phyloP scores from a whole-genome alignment of 2,797 vertebrate genomes.

The Acanthopagrus latus region DNA sequence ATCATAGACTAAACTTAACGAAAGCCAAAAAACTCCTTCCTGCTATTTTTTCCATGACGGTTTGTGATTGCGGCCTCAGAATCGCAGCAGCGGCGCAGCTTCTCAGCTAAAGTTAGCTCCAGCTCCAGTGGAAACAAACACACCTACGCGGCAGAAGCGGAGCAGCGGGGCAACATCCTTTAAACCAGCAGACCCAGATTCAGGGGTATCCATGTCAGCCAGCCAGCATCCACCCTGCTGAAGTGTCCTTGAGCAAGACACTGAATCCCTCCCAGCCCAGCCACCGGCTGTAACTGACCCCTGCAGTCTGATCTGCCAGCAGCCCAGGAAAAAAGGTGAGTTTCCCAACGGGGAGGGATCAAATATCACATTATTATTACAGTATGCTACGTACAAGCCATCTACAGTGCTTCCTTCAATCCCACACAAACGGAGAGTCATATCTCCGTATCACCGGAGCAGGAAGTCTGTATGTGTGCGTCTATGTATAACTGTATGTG shows the following conservation, averaged over 20 bases:
- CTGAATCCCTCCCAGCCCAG: slow-evolving; percentile 15
- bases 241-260: slow-evolving; percentile 68
- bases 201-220: slow-evolving; percentile 48
- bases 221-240: slow-evolving; percentile 35
- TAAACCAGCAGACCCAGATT: slow-evolving; percentile 47
- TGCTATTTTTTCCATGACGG: slow-evolving; percentile 37
- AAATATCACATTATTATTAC: slow-evolving; percentile 71
- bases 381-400: slow-evolving; percentile 63
- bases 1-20: slow-evolving; percentile 6
- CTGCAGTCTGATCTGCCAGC: slow-evolving; percentile 44
- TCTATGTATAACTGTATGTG: slow-evolving; percentile 40
- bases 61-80: slow-evolving; percentile 43
- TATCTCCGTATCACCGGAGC: slow-evolving; percentile 61
- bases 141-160: slow-evolving; percentile 68
- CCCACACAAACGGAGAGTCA: slow-evolving; percentile 55
- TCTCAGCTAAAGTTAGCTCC: slow-evolving; percentile 69
- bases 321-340: slow-evolving; percentile 51
- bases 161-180: slow-evolving; percentile 54
- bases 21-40: slow-evolving; percentile 33
- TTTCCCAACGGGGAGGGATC: slow-evolving; percentile 59
- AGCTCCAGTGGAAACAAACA: slow-evolving; percentile 73
- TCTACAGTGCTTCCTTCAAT: slow-evolving; percentile 61
- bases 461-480: slow-evolving; percentile 57
- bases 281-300: slow-evolving; percentile 51
- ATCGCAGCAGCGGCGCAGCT: slow-evolving; percentile 55